Evolutionary conservation across 2,888 invertebrate species (phyloP).

Genomic region (Orthosia gracilis): DNA sequence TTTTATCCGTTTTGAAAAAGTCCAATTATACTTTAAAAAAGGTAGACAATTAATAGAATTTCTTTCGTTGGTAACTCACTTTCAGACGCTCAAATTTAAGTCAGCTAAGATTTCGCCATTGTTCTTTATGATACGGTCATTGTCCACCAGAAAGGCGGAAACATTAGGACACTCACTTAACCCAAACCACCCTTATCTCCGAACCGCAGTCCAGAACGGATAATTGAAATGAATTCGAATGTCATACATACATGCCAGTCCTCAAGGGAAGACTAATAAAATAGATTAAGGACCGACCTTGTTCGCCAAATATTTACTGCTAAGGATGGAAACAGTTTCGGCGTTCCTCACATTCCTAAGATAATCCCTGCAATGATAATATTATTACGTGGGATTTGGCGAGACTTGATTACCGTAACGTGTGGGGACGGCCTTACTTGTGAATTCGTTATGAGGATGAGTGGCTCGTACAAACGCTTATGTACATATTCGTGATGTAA

Average conservation of each 20-base stretch:
- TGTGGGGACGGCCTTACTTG: conserved; percentile 43
- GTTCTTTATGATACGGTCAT: too few relatives aligned
- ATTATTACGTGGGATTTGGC: conserved; percentile 57
- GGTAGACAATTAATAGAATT: too few relatives aligned
- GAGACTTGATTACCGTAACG: conserved; percentile 60
- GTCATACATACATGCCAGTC: conserved; percentile 36
- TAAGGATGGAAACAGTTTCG: conserved; percentile 37
- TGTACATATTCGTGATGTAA: conserved; percentile 15
- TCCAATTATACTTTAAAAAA: too few relatives aligned
- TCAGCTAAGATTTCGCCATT: too few relatives aligned
- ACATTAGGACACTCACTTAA: conserved; percentile 1
- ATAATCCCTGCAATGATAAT: conserved; percentile 63
- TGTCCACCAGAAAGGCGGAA: neutral
- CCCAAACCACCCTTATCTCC: conserved; percentile 23
- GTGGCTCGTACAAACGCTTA: conserved; percentile 50
- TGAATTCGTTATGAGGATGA: conserved; percentile 63
- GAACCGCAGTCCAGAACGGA: neutral
- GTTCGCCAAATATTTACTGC: conserved; percentile 51
- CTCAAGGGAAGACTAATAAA: conserved; percentile 51
- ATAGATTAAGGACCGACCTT: conserved; percentile 44
- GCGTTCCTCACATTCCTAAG: conserved; percentile 56
- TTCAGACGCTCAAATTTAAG: too few relatives aligned
- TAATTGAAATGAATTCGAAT: conserved; percentile 24
- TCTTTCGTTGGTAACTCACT: too few relatives aligned
- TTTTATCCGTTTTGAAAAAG: too few relatives aligned